Percentiles rank a stretch among this genome's conserved stretches.
Evolutionary conservation across 2,888 invertebrate genomes (phyloP).

Genomic region (Calameuta idolon): DNA sequence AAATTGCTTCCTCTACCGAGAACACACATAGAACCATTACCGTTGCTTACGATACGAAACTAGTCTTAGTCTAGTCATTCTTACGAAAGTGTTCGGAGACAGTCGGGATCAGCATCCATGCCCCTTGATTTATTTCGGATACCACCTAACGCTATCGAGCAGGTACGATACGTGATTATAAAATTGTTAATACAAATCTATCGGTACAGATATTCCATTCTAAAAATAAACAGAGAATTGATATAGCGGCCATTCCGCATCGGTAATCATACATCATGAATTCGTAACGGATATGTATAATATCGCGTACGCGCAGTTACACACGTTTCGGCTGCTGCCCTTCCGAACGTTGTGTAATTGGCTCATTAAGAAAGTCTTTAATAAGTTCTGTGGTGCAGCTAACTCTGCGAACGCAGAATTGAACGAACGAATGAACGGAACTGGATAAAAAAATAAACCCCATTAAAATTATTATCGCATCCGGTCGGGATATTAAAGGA

Average conservation of each 20-base stretch:
- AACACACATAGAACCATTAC: neutral
- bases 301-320: slow-evolving; percentile 21
- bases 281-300: slow-evolving; percentile 38
- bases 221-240: slow-evolving; percentile 32
- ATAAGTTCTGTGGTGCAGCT: neutral
- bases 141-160: neutral
- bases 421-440: neutral
- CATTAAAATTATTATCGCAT: slow-evolving; percentile 2
- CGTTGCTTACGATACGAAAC: neutral
- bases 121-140: neutral
- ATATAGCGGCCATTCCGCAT: slow-evolving; percentile 49
- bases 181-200: neutral
- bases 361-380: neutral
- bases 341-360: neutral
- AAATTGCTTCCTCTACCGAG: slow-evolving; percentile 3
- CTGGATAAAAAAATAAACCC: neutral
- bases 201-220: no score
- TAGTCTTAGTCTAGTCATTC: neutral
- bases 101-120: neutral
- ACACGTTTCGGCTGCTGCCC: neutral
- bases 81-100: neutral
- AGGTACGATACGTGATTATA: neutral
- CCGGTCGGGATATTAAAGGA: slow-evolving; percentile 4
- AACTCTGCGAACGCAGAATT: neutral
- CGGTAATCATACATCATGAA: slow-evolving; percentile 46